Evolutionary conservation across 1,140 invertebrate genomes (phyloP), one percentile per base, ranked within the genome.

Genomic region (Drosophila mauritiana): DNA sequence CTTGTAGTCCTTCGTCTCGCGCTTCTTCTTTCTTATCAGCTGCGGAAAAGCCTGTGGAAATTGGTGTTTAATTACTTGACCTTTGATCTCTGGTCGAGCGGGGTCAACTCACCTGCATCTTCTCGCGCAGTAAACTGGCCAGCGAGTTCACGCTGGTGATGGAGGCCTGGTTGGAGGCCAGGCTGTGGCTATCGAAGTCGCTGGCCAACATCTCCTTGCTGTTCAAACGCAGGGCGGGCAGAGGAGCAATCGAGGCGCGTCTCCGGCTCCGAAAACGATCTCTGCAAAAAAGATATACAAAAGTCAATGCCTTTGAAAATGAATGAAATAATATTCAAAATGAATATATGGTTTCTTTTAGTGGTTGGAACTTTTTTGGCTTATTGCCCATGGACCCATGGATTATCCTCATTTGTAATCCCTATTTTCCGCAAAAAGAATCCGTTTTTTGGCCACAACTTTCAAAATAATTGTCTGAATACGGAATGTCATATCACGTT

Each of bases 101-200:
- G 15, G 2, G 3, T 10, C 7, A 8, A 20, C 91, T 82, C 92
- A 97, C 94, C 92, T 97, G 96, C 51, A 97, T 93, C 93, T 97
- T 97, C 84, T 97, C 96, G 73, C 95, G 95, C 1, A 97, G 93
- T 43, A 97, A 92, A 92, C 96, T 97, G 45, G 96, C 96, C 45
- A 97, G 94, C 1, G 96, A 97, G 88, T 97, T 97, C 43, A 97
- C 94, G 56, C 96, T 96, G 0, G 96, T 97, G 73, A 97, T 95
- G 4, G 96, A 97, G 63, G 91, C 84, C 61, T 92, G 91, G 43
- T 92, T 92, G 62, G 91, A 92, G 34, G 91, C 88, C 43, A 92
- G 6, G 58, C 92, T 92, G 59, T 92, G 91, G 27, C 83, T 86
- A 54, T 92, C 92, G 37, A 91, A 92, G 43, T 92, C 92, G 55